Conservation (phyloP, 2,888 invertebrate species). For the Zelleria hepariella region DNA sequence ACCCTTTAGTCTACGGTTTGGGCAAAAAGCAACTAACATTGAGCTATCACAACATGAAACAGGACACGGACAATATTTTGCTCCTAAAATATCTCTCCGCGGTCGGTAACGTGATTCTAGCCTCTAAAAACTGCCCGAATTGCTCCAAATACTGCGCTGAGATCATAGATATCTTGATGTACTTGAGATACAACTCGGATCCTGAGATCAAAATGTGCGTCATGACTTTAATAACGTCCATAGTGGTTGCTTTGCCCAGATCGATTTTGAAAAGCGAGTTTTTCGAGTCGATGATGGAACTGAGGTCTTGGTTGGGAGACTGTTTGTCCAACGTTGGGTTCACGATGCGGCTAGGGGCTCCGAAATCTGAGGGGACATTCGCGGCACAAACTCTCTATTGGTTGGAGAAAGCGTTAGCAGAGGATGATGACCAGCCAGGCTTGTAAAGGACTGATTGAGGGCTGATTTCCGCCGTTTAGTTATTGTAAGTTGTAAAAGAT, state of each 20-base stretch:
- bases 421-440: conserved; percentile 15
- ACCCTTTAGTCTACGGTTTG: conserved; percentile 81
- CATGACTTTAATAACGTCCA: conserved; percentile 77
- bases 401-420: conserved; percentile 58
- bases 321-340: conserved; percentile 64
- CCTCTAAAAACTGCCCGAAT: conserved; percentile 77
- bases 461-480: too few species aligned
- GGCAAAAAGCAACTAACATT: conserved; percentile 70
- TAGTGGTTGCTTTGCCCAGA: conserved; percentile 74
- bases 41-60: conserved; percentile 64
- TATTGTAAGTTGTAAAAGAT: too few species aligned
- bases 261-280: conserved; percentile 73
- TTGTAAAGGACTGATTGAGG: not conserved
- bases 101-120: conserved; percentile 75
- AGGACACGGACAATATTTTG: conserved; percentile 77
- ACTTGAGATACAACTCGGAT: conserved; percentile 77
- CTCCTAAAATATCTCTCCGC: conserved; percentile 79
- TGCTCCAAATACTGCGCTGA: conserved; percentile 78
- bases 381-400: conserved; percentile 74
- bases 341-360: conserved; percentile 66
- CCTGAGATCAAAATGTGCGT: conserved; percentile 76
- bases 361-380: conserved; percentile 76
- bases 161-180: conserved; percentile 76
- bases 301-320: conserved; percentile 77
- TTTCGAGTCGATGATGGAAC: conserved; percentile 74